These are phyloP conservation scores for Oncorhynchus tshawytscha DNA, from an alignment of 2,113 vertebrate species.

Conservation along the genomic window DNA sequence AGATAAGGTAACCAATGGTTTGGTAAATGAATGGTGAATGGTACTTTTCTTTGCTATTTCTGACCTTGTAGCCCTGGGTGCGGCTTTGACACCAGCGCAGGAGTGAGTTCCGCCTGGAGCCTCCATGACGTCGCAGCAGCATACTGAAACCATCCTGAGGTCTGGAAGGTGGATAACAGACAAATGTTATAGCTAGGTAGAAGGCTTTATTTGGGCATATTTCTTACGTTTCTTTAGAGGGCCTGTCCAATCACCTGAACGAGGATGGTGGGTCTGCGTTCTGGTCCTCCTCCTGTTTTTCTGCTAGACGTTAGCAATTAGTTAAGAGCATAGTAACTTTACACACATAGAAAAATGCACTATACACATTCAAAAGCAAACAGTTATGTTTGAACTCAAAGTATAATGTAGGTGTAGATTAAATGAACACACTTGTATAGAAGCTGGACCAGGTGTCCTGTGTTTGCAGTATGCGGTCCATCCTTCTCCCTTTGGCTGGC, in stretches of 20 bases:
- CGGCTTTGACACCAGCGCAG: slow-evolving; percentile 73
- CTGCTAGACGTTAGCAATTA: slow-evolving; percentile 43
- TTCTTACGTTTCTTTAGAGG: not conserved
- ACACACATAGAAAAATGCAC: too few relatives aligned
- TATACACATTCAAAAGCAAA: too few relatives aligned
- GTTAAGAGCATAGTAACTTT: slow-evolving; percentile 4
- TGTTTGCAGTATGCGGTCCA: slow-evolving; percentile 54
- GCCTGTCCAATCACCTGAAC: slow-evolving; percentile 44
- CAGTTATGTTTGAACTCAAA: too few relatives aligned
- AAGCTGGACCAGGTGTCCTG: slow-evolving; percentile 74
- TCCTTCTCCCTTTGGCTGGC: slow-evolving; percentile 39
- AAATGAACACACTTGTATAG: slow-evolving; percentile 50
- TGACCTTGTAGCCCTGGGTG: slow-evolving; percentile 72
- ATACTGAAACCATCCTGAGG: slow-evolving; percentile 66
- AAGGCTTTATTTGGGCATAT: not conserved
- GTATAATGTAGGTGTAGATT: too few relatives aligned
- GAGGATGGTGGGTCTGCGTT: slow-evolving; percentile 28
- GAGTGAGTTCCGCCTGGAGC: slow-evolving; percentile 73
- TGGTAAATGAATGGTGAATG: too few relatives aligned
- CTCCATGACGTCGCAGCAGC: slow-evolving; percentile 68
- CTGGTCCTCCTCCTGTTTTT: slow-evolving; percentile 62
- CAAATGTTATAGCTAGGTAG: not conserved
- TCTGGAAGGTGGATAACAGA: slow-evolving; percentile 30
- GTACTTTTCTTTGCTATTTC: not conserved
- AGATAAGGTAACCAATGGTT: too few relatives aligned